Evolutionary conservation across 2,888 invertebrate genomes (phyloP).

Genomic region (Halictus quadricinctus): DNA sequence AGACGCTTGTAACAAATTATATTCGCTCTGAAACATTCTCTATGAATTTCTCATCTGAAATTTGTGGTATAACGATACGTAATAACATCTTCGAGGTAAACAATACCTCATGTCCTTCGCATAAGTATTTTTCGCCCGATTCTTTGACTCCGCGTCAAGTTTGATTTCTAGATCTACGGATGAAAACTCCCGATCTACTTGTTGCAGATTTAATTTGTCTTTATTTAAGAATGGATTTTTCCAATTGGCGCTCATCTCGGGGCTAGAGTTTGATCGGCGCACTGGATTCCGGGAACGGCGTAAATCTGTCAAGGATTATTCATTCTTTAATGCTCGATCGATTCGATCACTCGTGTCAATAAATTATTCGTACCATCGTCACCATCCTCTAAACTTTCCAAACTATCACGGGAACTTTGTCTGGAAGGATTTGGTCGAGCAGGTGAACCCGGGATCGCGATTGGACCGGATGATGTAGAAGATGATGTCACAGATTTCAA

Average conservation of each 20-base stretch:
- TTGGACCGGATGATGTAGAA: constrained; percentile 80
- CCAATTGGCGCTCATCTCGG: constrained; percentile 96
- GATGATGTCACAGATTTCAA: constrained; percentile 73
- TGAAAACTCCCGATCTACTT: constrained; percentile 71
- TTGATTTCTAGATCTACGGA: constrained; percentile 76
- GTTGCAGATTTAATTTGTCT: constrained; percentile 79
- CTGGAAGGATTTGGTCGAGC: constrained; percentile 83
- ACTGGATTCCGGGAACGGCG: constrained; percentile 90
- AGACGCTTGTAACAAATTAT: background rate
- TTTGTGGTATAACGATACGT: background rate
- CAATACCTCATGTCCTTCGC: constrained; percentile 87
- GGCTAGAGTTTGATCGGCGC: constrained; percentile 94
- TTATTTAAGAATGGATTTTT: constrained; percentile 87
- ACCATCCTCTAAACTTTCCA: constrained; percentile 84
- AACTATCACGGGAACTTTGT: constrained; percentile 84
- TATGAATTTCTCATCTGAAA: background rate
- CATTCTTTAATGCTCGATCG: background rate
- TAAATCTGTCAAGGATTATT: constrained; percentile 70
- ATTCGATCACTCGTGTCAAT: background rate
- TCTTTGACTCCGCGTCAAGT: constrained; percentile 84
- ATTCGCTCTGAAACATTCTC: background rate
- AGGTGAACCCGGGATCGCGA: constrained; percentile 82
- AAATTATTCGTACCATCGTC: constrained; percentile 77
- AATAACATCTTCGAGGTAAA: background rate
- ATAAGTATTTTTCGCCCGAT: constrained; percentile 87